A percentile compares a stretch with the other conserved stretches of the same genome.
These are phyloP conservation scores for Lycocerus yunnanus DNA, from an alignment of 2,888 invertebrate species.

Conservation along the genomic window DNA sequence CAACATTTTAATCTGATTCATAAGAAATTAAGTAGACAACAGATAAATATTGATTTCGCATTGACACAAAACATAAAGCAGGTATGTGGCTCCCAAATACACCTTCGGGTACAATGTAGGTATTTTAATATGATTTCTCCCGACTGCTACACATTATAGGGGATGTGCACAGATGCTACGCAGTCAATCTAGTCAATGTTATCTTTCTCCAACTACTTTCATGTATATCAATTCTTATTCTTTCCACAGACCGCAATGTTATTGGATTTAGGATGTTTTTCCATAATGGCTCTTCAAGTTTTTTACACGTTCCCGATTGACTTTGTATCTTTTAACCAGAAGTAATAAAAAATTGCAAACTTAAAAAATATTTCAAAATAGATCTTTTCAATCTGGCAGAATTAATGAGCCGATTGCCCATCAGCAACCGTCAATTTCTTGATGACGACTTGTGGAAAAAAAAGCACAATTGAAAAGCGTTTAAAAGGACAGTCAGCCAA, in stretches of 20 bases:
- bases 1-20: conserved; percentile 2
- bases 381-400: neutral
- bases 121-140: conserved; percentile 55
- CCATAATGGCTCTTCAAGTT: conserved; percentile 43
- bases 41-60: conserved; percentile 42
- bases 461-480: neutral
- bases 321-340: conserved; percentile 27
- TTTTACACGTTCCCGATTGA: conserved; percentile 43
- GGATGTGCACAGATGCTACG: conserved; percentile 55
- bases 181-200: conserved; percentile 46
- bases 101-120: conserved; percentile 52
- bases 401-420: neutral
- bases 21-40: conserved; percentile 29
- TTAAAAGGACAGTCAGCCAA: neutral
- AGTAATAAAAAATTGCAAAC: neutral
- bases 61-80: conserved; percentile 48
- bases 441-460: neutral
- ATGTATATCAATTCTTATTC: conserved; percentile 27
- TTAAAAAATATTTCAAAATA: neutral
- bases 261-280: conserved; percentile 50
- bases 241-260: conserved; percentile 40
- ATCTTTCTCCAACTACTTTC: conserved; percentile 32
- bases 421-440: neutral
- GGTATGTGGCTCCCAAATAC: conserved; percentile 52
- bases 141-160: conserved; percentile 55